A percentile compares a stretch with the other conserved stretches of the same genome.
Evolutionary conservation across 1,140 invertebrate genomes (phyloP).

Genomic region (Bombus impatiens): DNA sequence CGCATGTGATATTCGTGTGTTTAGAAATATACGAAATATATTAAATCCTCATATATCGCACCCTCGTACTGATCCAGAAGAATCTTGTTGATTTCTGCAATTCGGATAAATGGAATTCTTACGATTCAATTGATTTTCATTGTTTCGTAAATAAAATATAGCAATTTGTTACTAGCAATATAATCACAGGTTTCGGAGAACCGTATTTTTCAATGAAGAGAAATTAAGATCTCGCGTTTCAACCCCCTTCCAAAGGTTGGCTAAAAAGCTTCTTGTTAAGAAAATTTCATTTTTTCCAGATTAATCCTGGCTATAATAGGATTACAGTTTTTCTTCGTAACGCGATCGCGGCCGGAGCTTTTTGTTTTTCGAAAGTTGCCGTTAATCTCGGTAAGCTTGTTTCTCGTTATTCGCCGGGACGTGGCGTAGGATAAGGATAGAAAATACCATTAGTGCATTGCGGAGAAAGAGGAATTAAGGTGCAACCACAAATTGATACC

Average conservation of each 20-base stretch:
- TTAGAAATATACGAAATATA: neutral
- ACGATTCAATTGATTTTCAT: too few species aligned
- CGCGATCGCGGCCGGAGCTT: neutral
- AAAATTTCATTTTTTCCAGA: conserved; percentile 1
- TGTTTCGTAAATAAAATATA: too few species aligned
- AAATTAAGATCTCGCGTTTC: neutral
- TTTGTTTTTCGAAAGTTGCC: neutral
- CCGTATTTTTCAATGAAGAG: neutral
- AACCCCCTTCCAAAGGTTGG: neutral
- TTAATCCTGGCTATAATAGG: conserved; percentile 1
- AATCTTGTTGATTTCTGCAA: too few species aligned
- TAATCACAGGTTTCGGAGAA: too few species aligned
- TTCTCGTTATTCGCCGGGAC: neutral
- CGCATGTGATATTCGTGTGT: neutral
- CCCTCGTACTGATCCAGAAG: too few species aligned
- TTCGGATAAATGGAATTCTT: too few species aligned
- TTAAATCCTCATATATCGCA: too few species aligned
- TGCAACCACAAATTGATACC: neutral
- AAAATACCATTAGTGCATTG: neutral
- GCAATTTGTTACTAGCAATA: too few species aligned
- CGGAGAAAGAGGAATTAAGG: neutral
- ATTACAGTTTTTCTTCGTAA: conserved; percentile 11
- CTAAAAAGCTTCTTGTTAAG: neutral
- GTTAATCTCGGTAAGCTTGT: neutral
- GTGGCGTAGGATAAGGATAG: neutral